phyloP scores from a whole-genome alignment of 2,888 invertebrate genomes.

The Chloroclysta siterata region DNA sequence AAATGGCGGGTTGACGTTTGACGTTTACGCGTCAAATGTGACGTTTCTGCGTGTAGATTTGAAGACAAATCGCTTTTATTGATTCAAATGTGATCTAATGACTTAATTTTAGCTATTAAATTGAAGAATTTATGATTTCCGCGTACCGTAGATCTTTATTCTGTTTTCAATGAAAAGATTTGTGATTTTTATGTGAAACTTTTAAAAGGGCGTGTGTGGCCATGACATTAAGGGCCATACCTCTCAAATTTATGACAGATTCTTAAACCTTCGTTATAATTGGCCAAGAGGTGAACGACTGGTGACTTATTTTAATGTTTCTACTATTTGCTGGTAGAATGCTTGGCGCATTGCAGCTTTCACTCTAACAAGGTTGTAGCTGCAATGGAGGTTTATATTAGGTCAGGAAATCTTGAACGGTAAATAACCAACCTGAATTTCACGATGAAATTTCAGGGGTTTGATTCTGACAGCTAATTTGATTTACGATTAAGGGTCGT shows the following conservation, averaged over 20 bases:
- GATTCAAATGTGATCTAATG: constrained; percentile 58
- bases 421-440: constrained; percentile 20
- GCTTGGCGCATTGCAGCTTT: constrained; percentile 64
- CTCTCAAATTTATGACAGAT: constrained; percentile 13
- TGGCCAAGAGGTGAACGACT: constrained; percentile 27
- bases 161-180: neutral
- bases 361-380: constrained; percentile 13
- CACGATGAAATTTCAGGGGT: neutral
- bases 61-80: constrained; percentile 62
- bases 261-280: constrained; percentile 8
- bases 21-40: constrained; percentile 81
- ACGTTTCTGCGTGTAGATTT: constrained; percentile 69
- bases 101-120: constrained; percentile 61
- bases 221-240: neutral
- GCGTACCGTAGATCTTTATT: constrained; percentile 32
- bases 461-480: constrained; percentile 26
- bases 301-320: constrained; percentile 35
- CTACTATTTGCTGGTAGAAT: constrained; percentile 33
- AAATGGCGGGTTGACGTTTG: constrained; percentile 78
- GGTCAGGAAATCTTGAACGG: constrained; percentile 23
- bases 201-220: neutral
- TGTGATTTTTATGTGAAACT: neutral
- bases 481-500: constrained; percentile 8
- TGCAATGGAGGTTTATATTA: constrained; percentile 28
- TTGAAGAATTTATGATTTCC: constrained; percentile 51